phyloP scores from a whole-genome alignment of 2,888 invertebrate species.

The Electrophaes corylata region DNA sequence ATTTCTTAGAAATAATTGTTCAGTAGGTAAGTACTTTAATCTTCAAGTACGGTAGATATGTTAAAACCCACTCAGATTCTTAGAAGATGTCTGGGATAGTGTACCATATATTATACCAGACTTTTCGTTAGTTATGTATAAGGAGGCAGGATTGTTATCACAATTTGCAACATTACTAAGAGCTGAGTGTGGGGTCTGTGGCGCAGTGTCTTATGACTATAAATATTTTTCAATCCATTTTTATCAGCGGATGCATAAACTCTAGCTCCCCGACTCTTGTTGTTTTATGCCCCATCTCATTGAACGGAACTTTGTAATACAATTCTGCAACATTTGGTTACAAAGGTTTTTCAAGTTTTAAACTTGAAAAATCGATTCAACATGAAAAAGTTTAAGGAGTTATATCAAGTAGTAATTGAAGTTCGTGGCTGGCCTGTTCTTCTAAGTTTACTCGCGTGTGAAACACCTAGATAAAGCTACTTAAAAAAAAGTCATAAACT shows the following conservation, averaged over 20 bases:
- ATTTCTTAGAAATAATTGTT: too few species aligned
- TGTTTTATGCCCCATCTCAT: conserved; percentile 6
- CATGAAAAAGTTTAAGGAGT: background rate
- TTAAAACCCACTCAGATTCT: too few species aligned
- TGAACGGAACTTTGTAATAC: conserved; percentile 5
- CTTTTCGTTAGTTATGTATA: too few species aligned
- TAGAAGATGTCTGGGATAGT: too few species aligned
- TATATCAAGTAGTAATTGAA: too few species aligned
- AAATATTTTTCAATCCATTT: conserved; percentile 21
- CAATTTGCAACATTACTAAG: background rate
- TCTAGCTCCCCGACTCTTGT: background rate
- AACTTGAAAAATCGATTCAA: background rate
- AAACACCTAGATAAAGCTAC: too few species aligned
- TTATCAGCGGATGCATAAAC: conserved; percentile 25
- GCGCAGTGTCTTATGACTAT: background rate
- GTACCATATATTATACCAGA: too few species aligned
- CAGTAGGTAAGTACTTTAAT: too few species aligned
- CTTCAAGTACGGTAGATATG: too few species aligned
- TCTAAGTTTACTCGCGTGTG: too few species aligned
- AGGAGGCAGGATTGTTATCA: background rate
- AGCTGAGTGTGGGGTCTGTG: background rate
- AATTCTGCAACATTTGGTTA: background rate
- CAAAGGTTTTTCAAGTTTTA: background rate
- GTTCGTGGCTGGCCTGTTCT: too few species aligned
- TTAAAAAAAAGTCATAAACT: too few species aligned